These are phyloP conservation scores for Xenopus tropicalis DNA, from an alignment of 2,113 vertebrate species.

Conservation along the genomic window DNA sequence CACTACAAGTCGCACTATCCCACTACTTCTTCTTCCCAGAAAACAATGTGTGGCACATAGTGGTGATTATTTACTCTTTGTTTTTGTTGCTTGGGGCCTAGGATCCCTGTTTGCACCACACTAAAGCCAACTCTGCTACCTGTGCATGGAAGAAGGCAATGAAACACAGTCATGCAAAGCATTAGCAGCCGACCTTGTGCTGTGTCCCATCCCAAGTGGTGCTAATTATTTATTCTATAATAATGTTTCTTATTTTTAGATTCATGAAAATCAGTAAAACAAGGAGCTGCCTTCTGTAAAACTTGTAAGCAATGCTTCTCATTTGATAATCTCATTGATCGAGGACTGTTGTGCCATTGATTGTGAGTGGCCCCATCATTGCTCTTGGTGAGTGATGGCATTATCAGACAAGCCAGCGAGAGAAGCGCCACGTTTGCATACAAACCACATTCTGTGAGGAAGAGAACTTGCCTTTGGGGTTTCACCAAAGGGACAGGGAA, in stretches of 20 bases:
- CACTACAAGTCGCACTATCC: too few relatives aligned
- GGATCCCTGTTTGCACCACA: too few relatives aligned
- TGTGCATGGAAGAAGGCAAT: too few relatives aligned
- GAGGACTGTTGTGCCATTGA: conserved; percentile 39
- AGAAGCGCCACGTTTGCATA: conserved; percentile 15
- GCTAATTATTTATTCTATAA: too few relatives aligned
- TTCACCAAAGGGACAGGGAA: background rate
- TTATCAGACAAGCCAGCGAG: conserved; percentile 33
- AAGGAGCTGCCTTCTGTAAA: conserved; percentile 21
- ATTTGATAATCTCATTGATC: conserved; percentile 45
- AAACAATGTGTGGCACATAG: too few relatives aligned
- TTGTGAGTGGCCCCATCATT: conserved; percentile 38
- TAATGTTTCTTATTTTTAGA: background rate
- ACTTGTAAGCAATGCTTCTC: conserved; percentile 42
- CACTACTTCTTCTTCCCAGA: too few relatives aligned
- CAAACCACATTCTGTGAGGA: conserved; percentile 26
- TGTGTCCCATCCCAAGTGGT: too few relatives aligned
- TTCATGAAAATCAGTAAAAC: conserved; percentile 17
- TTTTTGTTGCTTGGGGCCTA: too few relatives aligned
- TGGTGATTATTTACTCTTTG: too few relatives aligned
- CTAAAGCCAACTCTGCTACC: too few relatives aligned
- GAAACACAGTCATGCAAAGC: too few relatives aligned
- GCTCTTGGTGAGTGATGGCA: conserved; percentile 43
- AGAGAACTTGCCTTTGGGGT: background rate
- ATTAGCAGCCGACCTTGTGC: too few relatives aligned